Conservation (phyloP, 2,797 vertebrate species). For the Cheirogaleus major region DNA sequence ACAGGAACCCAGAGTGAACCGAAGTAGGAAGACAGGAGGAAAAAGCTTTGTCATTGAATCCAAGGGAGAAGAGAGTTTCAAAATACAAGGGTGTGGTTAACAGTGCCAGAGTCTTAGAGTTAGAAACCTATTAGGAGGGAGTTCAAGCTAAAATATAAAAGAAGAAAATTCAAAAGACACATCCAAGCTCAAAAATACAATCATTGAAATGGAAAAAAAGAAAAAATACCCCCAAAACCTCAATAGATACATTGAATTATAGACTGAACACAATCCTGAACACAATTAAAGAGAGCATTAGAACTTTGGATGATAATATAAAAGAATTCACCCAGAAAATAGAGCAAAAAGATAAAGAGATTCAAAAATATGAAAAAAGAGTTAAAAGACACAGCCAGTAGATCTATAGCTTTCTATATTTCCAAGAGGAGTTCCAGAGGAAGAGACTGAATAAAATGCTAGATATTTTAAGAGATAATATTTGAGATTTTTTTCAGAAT, state of each 20-base stretch:
- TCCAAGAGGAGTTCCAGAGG: background rate
- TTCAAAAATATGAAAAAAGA: background rate
- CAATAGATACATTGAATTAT: background rate
- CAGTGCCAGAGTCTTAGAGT: background rate
- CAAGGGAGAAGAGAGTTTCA: background rate
- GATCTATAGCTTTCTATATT: background rate
- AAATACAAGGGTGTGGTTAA: background rate
- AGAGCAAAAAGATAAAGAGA: background rate
- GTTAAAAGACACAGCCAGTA: background rate
- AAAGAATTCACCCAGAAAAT: background rate
- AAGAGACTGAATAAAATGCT: background rate
- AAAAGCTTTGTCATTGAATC: background rate
- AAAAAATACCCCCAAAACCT: background rate
- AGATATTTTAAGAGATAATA: background rate
- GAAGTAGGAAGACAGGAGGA: background rate
- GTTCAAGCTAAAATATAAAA: background rate
- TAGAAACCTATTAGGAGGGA: background rate
- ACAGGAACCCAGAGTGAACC: background rate
- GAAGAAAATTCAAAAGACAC: background rate
- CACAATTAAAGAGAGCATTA: background rate
- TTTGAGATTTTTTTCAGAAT: background rate
- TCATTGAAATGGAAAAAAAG: background rate
- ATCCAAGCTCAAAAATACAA: background rate
- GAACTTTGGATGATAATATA: background rate
- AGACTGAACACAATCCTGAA: background rate